Conservation (phyloP, 2,888 invertebrate genomes). For the Brachylomia viminalis region DNA sequence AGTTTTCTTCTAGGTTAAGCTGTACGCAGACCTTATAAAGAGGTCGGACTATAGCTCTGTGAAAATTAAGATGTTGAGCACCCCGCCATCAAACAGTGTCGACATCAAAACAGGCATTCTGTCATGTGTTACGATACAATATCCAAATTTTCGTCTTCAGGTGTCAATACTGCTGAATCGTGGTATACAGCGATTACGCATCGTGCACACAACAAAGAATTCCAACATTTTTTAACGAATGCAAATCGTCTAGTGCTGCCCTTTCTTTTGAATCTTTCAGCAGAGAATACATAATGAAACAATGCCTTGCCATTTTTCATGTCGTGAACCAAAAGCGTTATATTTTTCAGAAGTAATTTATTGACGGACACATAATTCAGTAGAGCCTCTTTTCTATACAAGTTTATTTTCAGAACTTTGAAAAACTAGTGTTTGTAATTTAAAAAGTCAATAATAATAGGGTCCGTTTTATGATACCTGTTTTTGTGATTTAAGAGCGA, state of each 20-base stretch:
- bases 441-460: background rate
- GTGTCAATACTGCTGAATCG: slow-evolving; percentile 62
- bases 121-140: background rate
- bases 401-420: background rate
- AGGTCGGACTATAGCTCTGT: too few relatives aligned
- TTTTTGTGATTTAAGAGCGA: too few relatives aligned
- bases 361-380: background rate
- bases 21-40: background rate
- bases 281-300: slow-evolving; percentile 86
- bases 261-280: slow-evolving; percentile 86
- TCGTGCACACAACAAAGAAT: slow-evolving; percentile 87
- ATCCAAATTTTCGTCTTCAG: background rate
- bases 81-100: background rate
- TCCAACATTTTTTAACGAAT: slow-evolving; percentile 89
- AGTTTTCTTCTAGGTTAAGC: background rate
- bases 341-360: slow-evolving; percentile 13
- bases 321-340: slow-evolving; percentile 62
- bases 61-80: background rate
- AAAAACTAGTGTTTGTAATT: too few relatives aligned
- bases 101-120: background rate
- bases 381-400: background rate
- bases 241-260: slow-evolving; percentile 88
- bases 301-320: slow-evolving; percentile 81
- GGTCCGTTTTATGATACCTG: background rate
- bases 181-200: slow-evolving; percentile 83